These are phyloP conservation scores for Eupithecia inturbata DNA, from an alignment of 2,888 invertebrate species.

Conservation along the genomic window DNA sequence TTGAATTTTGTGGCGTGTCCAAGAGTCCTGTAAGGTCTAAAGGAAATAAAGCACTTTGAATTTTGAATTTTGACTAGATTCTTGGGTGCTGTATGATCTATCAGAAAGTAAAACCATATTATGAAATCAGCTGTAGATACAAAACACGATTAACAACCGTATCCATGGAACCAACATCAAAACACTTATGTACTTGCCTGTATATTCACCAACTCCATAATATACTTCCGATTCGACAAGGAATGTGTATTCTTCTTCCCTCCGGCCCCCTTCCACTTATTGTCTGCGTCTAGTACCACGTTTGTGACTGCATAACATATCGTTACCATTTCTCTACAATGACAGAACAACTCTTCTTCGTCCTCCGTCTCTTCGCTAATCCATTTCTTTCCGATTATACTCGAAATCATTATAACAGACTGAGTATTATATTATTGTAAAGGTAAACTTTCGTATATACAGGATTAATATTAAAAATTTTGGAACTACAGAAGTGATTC, in stretches of 20 bases:
- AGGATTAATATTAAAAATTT: background rate
- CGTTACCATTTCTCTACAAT: constrained; percentile 80
- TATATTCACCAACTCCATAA: constrained; percentile 80
- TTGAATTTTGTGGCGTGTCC: too few species aligned
- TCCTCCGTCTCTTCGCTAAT: constrained; percentile 82
- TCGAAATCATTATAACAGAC: constrained; percentile 57
- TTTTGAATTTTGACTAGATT: too few species aligned
- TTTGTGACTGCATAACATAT: constrained; percentile 77
- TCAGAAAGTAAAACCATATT: background rate
- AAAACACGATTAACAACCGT: background rate
- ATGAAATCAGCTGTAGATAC: background rate
- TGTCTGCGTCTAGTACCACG: constrained; percentile 75
- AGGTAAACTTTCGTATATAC: background rate
- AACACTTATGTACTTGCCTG: constrained; percentile 61
- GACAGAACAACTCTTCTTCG: constrained; percentile 76
- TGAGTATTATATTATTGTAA: background rate
- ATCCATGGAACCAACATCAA: constrained; percentile 8
- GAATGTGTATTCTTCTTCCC: constrained; percentile 62
- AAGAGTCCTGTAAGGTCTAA: too few species aligned
- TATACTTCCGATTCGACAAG: constrained; percentile 73
- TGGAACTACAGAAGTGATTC: background rate
- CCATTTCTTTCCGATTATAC: constrained; percentile 77
- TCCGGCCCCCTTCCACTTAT: constrained; percentile 74
- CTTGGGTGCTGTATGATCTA: background rate
- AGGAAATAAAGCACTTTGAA: too few species aligned